Evolutionary conservation across 2,797 vertebrate genomes (phyloP), one percentile per base, ranked within the genome.

Genomic region (Micropoecilia bifurca): DNA sequence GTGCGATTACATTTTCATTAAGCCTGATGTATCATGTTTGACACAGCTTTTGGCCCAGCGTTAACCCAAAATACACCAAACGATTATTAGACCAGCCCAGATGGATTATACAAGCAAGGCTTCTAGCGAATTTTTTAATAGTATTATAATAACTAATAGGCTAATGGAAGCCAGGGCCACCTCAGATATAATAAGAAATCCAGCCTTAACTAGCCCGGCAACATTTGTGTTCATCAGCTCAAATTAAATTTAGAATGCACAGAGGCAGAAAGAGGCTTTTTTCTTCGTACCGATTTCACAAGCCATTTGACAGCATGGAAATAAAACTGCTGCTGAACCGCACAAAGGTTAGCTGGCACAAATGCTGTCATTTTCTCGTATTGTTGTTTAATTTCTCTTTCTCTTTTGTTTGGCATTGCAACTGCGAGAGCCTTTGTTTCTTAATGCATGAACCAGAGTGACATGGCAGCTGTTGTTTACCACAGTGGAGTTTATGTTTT

Each of bases 241-340:
- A 85, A 92, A 92, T 88, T 89, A 83, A 87, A 92, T 91, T 91
- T 87, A 83, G 77, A 83, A 78, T 80, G 74, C 79, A 86, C 78
- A 53, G 78, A 87, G 81, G 76, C 81, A 81, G 71, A 75, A 82
- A 61, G 69, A 73, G 77, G 73, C 73, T 83, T 83, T 77, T 78
- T 78, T 80, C 85, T 89, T 88, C 73, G 87, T 83, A 81, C 86
- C 81, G 81, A 86, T 90, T 80, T 80, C 76, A 79, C 79, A 83
- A 89, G 76, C 79, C 22, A 14, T 18, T 28, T 78, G 74, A 83
- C 61, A 74, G 81, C 81, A 81, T 85, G 75, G 84, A 82, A 53
- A 92, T 86, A 69, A 76, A 86, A 82, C 22, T 76, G 72, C 78
- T 74, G 82, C 71, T 50, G 74, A 68, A 33, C 77, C 46, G 78